Percentiles rank a stretch among this genome's conserved stretches.
phyloP scores from a whole-genome alignment of 2,113 vertebrate species.

The Zosterops japonicus region DNA sequence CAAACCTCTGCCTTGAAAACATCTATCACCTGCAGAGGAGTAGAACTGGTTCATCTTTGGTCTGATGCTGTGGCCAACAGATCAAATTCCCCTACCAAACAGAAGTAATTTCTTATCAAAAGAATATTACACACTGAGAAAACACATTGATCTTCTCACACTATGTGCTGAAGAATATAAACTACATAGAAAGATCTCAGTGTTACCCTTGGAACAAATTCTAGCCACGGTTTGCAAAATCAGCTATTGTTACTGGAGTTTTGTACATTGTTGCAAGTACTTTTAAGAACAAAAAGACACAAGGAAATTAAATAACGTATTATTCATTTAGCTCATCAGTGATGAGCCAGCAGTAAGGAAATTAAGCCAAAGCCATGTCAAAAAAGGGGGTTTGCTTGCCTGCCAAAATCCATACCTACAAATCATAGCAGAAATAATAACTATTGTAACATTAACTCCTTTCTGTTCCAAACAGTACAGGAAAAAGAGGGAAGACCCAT shows the following conservation, averaged over 20 bases:
- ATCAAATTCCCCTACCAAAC: not conserved
- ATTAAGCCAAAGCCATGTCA: not conserved
- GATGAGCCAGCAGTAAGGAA: not conserved
- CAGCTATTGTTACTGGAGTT: not conserved
- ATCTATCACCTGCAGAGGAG: not conserved
- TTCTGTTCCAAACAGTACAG: not conserved
- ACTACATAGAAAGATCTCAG: not conserved
- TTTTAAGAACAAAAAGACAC: slow-evolving; percentile 7
- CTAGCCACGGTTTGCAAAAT: not conserved
- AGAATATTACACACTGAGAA: not conserved
- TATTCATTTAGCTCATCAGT: not conserved
- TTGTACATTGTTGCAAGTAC: not conserved
- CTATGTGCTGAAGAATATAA: not conserved
- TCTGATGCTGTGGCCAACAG: not conserved
- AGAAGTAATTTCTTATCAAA: not conserved
- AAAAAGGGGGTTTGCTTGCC: not conserved
- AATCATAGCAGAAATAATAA: not conserved
- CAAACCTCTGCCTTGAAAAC: not conserved
- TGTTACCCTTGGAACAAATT: not conserved
- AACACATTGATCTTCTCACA: not conserved
- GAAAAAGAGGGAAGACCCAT: not conserved
- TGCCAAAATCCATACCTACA: not conserved
- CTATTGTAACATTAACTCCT: not conserved
- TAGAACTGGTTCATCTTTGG: not conserved
- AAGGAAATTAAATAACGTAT: not conserved